phyloP scores from a whole-genome alignment of 2,113 vertebrate species.

The Apaloderma vittatum region DNA sequence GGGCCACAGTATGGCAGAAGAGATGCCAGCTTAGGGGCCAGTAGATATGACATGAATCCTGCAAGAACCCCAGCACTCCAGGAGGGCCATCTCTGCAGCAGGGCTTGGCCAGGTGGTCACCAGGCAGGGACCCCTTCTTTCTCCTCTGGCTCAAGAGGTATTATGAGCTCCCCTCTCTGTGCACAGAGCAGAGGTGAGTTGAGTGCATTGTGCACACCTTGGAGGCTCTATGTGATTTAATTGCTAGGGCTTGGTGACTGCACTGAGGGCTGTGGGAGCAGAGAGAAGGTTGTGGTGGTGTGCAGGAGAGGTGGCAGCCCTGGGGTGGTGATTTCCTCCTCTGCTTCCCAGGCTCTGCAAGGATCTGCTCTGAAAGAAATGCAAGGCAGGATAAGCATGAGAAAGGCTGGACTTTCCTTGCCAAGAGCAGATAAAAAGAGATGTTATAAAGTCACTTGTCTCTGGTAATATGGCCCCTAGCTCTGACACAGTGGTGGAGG shows the following conservation, averaged over 20 bases:
- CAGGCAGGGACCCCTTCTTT: not conserved
- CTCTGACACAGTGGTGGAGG: constrained; percentile 43
- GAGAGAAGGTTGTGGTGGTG: not conserved
- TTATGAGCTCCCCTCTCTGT: not conserved
- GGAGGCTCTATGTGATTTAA: not conserved
- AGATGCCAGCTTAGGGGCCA: not conserved
- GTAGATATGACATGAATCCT: accelerated
- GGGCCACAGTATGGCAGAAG: not conserved
- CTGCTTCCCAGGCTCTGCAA: not conserved
- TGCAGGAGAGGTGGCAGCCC: not conserved
- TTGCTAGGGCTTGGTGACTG: not conserved
- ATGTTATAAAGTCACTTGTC: constrained; percentile 14
- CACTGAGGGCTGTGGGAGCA: not conserved
- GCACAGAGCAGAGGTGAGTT: not conserved
- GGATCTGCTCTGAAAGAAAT: not conserved
- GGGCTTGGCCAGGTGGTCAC: not conserved
- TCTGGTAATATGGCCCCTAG: constrained; percentile 21
- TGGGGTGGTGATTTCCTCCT: not conserved
- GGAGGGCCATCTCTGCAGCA: not conserved
- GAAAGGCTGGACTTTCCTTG: not conserved
- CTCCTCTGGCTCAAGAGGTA: not conserved
- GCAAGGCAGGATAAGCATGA: not conserved
- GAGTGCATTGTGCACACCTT: accelerated
- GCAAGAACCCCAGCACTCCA: not conserved
- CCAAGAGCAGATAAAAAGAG: constrained; percentile 48